phyloP scores from a whole-genome alignment of 2,888 invertebrate species.

The Rhopalosiphum nymphaeae region DNA sequence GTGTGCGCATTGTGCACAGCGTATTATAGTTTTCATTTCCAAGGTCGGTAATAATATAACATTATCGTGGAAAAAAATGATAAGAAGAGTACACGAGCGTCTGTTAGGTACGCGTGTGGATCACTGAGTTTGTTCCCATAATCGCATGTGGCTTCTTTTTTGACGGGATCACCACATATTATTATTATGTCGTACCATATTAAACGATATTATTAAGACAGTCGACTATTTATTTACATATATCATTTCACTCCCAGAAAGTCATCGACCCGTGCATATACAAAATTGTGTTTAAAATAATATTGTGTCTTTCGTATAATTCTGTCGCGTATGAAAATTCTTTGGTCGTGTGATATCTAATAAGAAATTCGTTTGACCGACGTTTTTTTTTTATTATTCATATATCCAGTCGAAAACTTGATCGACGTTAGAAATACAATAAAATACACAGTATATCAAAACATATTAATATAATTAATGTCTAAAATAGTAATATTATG shows the following conservation, averaged over 20 bases:
- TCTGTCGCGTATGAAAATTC: not conserved
- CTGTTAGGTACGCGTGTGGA: not conserved
- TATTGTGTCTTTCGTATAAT: not conserved
- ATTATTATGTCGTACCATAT: not conserved
- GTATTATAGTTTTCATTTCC: conserved; percentile 22
- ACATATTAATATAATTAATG: not conserved
- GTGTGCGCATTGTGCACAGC: not conserved
- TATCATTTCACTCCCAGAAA: not conserved
- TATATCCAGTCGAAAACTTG: not conserved
- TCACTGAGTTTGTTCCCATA: not conserved
- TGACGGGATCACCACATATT: not conserved
- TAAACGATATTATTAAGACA: not conserved
- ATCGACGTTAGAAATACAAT: not conserved
- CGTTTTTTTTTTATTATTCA: not conserved
- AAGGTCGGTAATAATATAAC: conserved; percentile 20
- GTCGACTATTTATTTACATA: conserved; percentile 24
- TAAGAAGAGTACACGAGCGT: conserved; percentile 1
- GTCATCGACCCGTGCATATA: not conserved
- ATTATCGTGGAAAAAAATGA: not conserved
- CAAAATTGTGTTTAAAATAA: not conserved
- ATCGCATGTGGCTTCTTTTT: not conserved
- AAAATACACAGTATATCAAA: not conserved
- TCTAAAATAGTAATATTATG: not conserved
- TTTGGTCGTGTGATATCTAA: not conserved
- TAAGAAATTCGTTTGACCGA: not conserved